Conservation (phyloP, 2,888 invertebrate genomes). For the Ectobius pallidus region DNA sequence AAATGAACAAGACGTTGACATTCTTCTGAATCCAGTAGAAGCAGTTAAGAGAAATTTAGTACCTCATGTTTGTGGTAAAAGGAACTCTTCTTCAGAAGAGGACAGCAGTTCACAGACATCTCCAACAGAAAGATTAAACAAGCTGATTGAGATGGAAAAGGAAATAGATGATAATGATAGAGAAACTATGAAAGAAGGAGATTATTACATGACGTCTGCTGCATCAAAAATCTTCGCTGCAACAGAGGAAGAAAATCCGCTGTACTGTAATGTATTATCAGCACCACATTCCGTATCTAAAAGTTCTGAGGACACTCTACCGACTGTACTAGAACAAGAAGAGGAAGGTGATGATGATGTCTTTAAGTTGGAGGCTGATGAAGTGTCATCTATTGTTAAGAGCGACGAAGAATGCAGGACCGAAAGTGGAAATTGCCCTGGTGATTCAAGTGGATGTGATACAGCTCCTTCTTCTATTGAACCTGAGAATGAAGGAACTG, state of each 20-base stretch:
- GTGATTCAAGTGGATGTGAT: neutral
- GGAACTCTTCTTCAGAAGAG: constrained; percentile 48
- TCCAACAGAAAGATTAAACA: neutral
- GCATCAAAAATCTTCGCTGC: neutral
- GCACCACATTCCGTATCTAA: neutral
- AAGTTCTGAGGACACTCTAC: neutral
- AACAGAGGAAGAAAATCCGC: neutral
- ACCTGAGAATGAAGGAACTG: constrained; percentile 16
- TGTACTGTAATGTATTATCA: neutral
- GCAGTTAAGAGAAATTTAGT: constrained; percentile 75
- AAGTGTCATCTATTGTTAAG: too few species aligned
- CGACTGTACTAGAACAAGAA: constrained; percentile 6
- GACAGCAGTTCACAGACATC: neutral
- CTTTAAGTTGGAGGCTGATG: neutral
- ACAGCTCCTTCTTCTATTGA: neutral
- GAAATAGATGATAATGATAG: neutral
- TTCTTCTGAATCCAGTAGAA: constrained; percentile 73
- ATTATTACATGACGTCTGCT: neutral
- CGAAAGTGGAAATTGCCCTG: neutral
- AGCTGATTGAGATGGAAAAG: neutral
- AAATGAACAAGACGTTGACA: constrained; percentile 4
- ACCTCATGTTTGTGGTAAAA: constrained; percentile 77
- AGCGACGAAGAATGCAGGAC: neutral
- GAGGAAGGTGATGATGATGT: constrained; percentile 1
- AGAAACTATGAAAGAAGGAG: constrained; percentile 16